Conservation (phyloP, 2,888 invertebrate species). For the Megamerina dolium region DNA sequence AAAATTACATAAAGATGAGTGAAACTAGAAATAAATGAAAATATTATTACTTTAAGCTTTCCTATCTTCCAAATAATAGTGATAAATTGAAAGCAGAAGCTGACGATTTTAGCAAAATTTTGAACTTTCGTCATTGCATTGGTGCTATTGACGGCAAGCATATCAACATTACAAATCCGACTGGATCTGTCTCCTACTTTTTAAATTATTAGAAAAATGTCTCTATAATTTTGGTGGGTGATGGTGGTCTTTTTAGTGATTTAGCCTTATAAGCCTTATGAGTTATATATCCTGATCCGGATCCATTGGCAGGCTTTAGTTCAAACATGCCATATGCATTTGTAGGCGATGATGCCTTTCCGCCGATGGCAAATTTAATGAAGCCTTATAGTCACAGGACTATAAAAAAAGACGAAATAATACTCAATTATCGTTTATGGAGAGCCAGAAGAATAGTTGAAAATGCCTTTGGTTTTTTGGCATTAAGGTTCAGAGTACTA, state of each 20-base stretch:
- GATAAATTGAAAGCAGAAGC: not conserved
- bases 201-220: too few species aligned
- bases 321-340: too few species aligned
- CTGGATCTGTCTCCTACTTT: slow-evolving; percentile 6
- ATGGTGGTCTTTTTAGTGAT: slow-evolving; percentile 8
- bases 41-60: not conserved
- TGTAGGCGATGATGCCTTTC: slow-evolving; percentile 12
- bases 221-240: too few species aligned
- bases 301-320: not conserved
- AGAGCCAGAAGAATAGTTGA: not conserved
- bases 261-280: not conserved
- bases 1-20: too few species aligned
- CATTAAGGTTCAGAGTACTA: not conserved
- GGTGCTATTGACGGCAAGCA: too few species aligned
- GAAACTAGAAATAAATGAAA: too few species aligned
- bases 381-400: slow-evolving; percentile 4
- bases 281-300: not conserved
- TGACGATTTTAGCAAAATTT: not conserved
- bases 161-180: slow-evolving; percentile 7
- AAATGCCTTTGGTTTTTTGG: not conserved
- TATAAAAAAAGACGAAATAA: slow-evolving; percentile 3
- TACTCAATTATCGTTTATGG: not conserved
- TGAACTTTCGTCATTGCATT: not conserved
- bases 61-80: too few species aligned
- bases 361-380: slow-evolving; percentile 7